Base-by-base conservation (phyloP, 92 coral and sea anemone genomes). In the Chrysogorgia sp. region DNA sequence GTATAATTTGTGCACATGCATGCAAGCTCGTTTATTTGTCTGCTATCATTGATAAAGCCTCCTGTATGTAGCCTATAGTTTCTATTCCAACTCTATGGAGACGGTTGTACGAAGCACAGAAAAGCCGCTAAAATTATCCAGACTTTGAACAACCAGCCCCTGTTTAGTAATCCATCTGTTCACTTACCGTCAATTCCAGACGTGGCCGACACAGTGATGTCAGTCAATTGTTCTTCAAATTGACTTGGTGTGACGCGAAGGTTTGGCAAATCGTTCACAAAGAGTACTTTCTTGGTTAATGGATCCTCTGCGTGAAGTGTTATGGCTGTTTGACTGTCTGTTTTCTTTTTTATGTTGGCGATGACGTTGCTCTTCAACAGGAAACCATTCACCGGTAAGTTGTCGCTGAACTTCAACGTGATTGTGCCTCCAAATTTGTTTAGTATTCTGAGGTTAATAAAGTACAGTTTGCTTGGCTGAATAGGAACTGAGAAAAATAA, bases 391-490 rank as follows among this genome's bases (percentile, higher is more conserved):
- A 92, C 80, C 7, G 98, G 98, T 33, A 80, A 82, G 40, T 86
- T 90, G 79, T 93, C 98, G 76, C 86, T 90, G 57, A 96, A 81
- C 24, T 85, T 75, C 3, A 93, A 72, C 17, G 71, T 80, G 21
- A 93, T 55, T 2, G 86, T 80, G 34, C 84, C 85, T 47, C 70
- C 71, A 9, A 82, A 77, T 25, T 86, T 86, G 85, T 93, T 93
- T 86, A 71, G 74, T 17, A 91, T 86, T 20, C 82, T 60, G 67
- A 93, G 81, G 41, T 82, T 87, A 75, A 84, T 82, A 75, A 87
- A 89, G 81, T 82, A 91, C 89, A 82, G 84, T 74, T 93, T 93
- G 52, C 97, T 76, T 7, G 96, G 97, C 69, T 93, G 98, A 6
- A 93, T 78, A 37, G 88, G 69, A 2, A 91, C 98, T 93, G 77